These are phyloP conservation scores for Simalia tracyae DNA, from an alignment of 2,797 vertebrate species.

Conservation along the genomic window DNA sequence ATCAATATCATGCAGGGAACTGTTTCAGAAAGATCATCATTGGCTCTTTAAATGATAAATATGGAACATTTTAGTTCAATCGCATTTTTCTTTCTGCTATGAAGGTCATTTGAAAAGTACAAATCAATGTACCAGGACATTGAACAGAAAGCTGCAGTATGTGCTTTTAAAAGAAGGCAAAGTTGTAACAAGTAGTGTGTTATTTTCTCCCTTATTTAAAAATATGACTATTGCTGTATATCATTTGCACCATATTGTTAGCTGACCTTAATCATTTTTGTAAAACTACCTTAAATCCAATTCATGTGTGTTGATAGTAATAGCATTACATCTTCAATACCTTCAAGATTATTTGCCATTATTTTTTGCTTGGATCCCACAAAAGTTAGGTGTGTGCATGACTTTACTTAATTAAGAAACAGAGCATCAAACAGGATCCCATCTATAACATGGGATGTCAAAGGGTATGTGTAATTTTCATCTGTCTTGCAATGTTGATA, in stretches of 20 bases:
- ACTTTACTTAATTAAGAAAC: background rate
- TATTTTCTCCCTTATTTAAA: background rate
- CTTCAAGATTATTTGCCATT: background rate
- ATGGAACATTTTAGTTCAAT: background rate
- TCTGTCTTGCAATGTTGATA: too few species aligned
- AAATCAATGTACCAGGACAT: background rate
- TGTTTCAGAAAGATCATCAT: constrained; percentile 6
- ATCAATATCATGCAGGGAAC: background rate
- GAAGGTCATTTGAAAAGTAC: background rate
- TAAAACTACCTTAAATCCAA: background rate
- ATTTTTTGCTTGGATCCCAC: background rate
- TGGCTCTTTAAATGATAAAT: background rate
- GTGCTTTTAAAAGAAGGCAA: background rate
- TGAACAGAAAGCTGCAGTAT: background rate
- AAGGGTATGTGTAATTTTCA: background rate
- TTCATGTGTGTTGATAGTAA: background rate
- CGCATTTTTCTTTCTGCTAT: background rate
- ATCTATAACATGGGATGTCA: background rate
- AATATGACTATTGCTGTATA: background rate
- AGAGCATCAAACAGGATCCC: background rate
- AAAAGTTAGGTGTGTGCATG: background rate
- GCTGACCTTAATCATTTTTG: background rate
- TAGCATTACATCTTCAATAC: background rate
- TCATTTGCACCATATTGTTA: background rate
- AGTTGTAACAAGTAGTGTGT: background rate